A percentile compares a stretch with the other conserved stretches of the same genome.
Conservation (phyloP, 2,113 vertebrate species). For the Glareola pratincola region DNA sequence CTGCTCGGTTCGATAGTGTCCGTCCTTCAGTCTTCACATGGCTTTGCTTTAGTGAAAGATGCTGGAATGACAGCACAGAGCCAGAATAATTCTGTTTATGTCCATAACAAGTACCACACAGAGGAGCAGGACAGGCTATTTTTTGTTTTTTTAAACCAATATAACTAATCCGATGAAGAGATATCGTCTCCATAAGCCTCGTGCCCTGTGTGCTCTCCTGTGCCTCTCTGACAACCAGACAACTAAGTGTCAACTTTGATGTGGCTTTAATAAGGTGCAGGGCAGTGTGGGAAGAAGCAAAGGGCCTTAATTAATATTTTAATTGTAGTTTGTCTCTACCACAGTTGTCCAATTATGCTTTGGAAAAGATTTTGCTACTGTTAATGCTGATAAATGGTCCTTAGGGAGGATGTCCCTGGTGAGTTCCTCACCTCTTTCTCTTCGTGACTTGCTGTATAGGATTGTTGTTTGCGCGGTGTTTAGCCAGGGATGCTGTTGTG, state of each 20-base stretch:
- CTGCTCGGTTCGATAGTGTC: neutral
- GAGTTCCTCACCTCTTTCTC: neutral
- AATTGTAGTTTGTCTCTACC: neutral
- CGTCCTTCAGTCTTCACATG: accelerated
- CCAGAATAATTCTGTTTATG: neutral
- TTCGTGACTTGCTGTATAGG: neutral
- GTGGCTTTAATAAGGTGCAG: neutral
- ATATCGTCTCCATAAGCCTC: neutral
- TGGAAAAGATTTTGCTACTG: neutral
- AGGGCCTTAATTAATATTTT: slow-evolving; percentile 44
- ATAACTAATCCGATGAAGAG: neutral
- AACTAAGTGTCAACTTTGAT: neutral
- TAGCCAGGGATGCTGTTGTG: neutral
- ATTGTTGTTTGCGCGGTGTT: neutral
- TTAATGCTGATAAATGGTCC: slow-evolving; percentile 13
- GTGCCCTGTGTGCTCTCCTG: neutral
- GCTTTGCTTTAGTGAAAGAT: neutral
- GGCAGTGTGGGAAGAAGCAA: neutral
- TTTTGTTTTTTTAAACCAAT: neutral
- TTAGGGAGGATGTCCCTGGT: neutral
- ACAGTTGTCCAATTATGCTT: neutral
- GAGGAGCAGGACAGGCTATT: neutral
- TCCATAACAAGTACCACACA: neutral
- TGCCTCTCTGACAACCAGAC: neutral
- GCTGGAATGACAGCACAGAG: neutral